A percentile compares a stretch with the other conserved stretches of the same genome.
phyloP scores from a whole-genome alignment of 2,797 vertebrate species.

The Pseudomugil gertrudae region DNA sequence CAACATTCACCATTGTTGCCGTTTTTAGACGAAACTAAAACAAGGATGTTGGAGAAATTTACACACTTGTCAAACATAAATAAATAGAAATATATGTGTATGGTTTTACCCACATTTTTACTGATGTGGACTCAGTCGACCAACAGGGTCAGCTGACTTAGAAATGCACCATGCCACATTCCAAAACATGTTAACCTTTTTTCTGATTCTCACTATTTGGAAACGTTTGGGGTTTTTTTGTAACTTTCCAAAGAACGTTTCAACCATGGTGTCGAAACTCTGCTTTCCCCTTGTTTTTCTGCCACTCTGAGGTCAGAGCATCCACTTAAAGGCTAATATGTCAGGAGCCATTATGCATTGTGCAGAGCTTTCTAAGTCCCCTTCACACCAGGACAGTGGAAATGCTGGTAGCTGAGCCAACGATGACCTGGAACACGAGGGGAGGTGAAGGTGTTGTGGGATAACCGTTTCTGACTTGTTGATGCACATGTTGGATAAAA shows the following conservation, averaged over 20 bases:
- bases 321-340: not conserved
- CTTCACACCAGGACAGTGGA: not conserved
- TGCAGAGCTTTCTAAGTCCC: constrained; percentile 1
- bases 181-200: not conserved
- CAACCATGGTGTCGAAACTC: not conserved
- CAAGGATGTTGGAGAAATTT: not conserved
- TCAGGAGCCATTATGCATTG: not conserved
- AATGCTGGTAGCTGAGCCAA: constrained; percentile 2
- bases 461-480: not conserved
- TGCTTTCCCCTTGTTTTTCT: not conserved
- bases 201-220: constrained; percentile 5
- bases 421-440: not conserved
- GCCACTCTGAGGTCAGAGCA: not conserved
- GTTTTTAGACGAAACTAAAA: not conserved
- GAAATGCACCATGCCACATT: not conserved
- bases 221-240: not conserved
- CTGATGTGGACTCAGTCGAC: not conserved
- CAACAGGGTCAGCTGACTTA: not conserved
- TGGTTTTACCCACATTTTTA: not conserved
- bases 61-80: not conserved
- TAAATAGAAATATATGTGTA: not conserved
- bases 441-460: not conserved
- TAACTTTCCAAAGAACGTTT: not conserved
- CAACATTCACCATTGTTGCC: not conserved
- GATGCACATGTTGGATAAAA: constrained; percentile 1